Evolutionary conservation across 2,113 vertebrate species (phyloP), one percentile per base, ranked within the genome.

Genomic region (Calonectris borealis): DNA sequence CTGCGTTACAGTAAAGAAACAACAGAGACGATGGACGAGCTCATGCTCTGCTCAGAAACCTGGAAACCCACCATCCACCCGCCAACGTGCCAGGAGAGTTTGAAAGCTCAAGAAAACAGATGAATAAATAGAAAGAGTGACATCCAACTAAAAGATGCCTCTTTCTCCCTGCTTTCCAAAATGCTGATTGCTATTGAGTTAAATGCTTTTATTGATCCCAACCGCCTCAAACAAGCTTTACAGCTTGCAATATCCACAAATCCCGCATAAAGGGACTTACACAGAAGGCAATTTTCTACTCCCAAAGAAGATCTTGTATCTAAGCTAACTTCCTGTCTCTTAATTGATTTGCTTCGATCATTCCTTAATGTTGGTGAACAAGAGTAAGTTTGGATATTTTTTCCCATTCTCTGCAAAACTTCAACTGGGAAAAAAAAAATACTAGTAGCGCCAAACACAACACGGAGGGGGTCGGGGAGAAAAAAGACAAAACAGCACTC

Each of bases 141-240:
- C 64, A 54, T 21, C 16, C 22, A 54, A 58, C 17, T 21, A 82
- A 69, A 92, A 88, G 52, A 49, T 32, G 42, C 32, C 32, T 90
- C 73, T 75, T 94, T 71, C 89, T 96, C 49, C 42, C 57, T 86
- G 13, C 71, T 88, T 86, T 88, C 34, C 60, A 54, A 94, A 94
- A 70, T 26, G 60, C 16, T 95, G n/a, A 65, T 93, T 95, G 51
- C 88, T 96, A 72, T 65, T 80, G 70, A 95, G 72, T 89, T 97
- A 94, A 97, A 96, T 86, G 88, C 34, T 96, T 96, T 92, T 96
- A 96, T 96, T 93, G 95, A 97, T 96, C 66, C 44, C 66, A 77
- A 62, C 71, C 15, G 36, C 91, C 61, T 96, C 90, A 72, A 92
- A 79, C 31, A 61, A 70, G 51, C 32, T 90, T 94, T 93, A 84